Base-by-base conservation (phyloP, 2,113 vertebrate genomes). In the Melospiza melodia region DNA sequence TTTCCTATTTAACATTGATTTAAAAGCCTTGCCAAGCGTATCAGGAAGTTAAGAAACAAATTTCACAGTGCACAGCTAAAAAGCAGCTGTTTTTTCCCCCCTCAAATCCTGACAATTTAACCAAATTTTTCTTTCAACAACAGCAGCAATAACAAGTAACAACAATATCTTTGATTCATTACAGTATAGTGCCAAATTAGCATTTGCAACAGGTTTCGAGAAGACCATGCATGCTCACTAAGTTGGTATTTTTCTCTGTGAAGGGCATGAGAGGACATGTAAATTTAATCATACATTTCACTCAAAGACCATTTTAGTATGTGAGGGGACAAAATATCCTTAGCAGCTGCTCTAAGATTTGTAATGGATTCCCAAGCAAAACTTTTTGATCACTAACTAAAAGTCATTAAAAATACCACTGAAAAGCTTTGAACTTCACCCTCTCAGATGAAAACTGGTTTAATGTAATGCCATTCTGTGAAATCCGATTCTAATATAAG, bases 1-100 rank as follows among this genome's bases (percentile, higher is more conserved):
- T 97, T 97, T 97, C 82, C 71, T 97, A 68, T 92, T 97, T 95
- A 97, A 95, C 62, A 94, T 31, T 95, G 90, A 95, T 95, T 91
- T 95, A 74, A 97, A 97, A 97, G 78, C 21, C 58, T 95, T 96
- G 94, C 91, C 92, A 97, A 97, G 65, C 59, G 91, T 94, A 97
- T 75, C 83, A 93, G 92, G 80, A 97, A 97, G 95, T 93, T 24
- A 39, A 94, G 87, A 93, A 41, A 94, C 69, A 97, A 97, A 95
- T 95, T 93, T 96, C 92, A 84, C 58, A 83, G 61, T 28, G 35
- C 61, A 90, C 48, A 96, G 90, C 51, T 54, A 54, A 95, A 95
- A 97, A 97, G 46, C 87, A 97, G 90, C 93, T 98, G 84, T 57
- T 93, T 95, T 58, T 69, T 8, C 11, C 23, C 62, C 20, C 21